Evolutionary conservation across 2,888 invertebrate species (phyloP), one percentile per base, ranked within the genome.

Genomic region (Orchesellides sinensis): DNA sequence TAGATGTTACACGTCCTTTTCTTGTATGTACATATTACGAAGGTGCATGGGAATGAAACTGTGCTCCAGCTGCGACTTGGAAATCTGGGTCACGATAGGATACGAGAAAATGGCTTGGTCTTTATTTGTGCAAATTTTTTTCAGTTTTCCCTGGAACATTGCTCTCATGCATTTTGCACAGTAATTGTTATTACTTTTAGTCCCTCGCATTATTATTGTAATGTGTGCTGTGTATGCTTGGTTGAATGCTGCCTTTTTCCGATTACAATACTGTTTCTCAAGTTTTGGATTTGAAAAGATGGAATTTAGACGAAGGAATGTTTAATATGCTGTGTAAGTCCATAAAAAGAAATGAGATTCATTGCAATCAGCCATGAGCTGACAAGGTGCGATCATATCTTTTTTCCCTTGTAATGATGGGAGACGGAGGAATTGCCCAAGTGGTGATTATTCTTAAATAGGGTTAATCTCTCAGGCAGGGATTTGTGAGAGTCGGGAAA

Each of bases 381-480:
- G 73, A 49, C 59, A 73, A 73, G 73, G 73, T 73, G 73, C 73
- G 61, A 73, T 61, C 72, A 72, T 72, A 32, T 61, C 66, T 63
- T 19, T 32, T 35, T 47, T 23, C 23, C 23, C 45, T 29, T 45
- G 45, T 47, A 47, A 68, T 29, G 32, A 25, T 47, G 32, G 25
- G 27, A 25, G 35, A 72, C 59, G 52, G 40, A 56, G n/a, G n/a
- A n/a, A n/a, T 59, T 40, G 59, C 56, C 17, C 35, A 59, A 59
- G 47, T 73, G 59, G 73, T 61, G 73, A 73, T 73, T 59, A 61
- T 19, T 2, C 74, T 74, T 21, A 74, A 74, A 74, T 65, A 74
- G 74, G 74, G 74, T 65, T 74, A 74, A 74, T 74, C 74, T 65
- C 45, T 56, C n/a, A n/a, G n/a, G n/a, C n/a, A n/a, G n/a, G n/a